These are phyloP conservation scores for Notarius quadriscutis DNA, from an alignment of 2,113 vertebrate genomes.

Conservation along the genomic window DNA sequence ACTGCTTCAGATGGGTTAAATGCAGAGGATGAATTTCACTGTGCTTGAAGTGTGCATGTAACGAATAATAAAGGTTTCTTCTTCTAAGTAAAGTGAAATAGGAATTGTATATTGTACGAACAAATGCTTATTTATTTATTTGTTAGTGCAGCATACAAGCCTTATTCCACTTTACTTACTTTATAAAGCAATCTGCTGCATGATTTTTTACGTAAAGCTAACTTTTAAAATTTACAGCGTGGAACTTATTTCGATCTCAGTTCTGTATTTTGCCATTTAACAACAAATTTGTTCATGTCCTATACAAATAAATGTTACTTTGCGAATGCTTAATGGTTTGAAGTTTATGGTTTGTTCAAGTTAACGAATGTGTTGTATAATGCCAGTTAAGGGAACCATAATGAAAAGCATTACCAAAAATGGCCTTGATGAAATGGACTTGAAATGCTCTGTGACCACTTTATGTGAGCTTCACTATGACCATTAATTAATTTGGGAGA, in stretches of 20 bases:
- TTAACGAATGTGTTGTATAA: background rate
- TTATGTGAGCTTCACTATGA: slow-evolving; percentile 7
- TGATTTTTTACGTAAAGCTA: too few species aligned
- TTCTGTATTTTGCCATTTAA: background rate
- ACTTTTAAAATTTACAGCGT: background rate
- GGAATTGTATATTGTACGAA: too few species aligned
- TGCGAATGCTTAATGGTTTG: background rate
- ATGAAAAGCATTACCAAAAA: background rate
- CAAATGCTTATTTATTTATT: too few species aligned
- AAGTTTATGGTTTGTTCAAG: background rate
- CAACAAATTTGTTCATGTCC: background rate
- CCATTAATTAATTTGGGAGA: slow-evolving; percentile 2
- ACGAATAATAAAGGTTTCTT: too few species aligned
- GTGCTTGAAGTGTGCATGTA: too few species aligned
- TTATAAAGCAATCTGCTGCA: too few species aligned
- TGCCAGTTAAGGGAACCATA: background rate
- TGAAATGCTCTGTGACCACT: background rate
- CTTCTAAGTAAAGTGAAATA: too few species aligned
- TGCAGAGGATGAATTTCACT: too few species aligned
- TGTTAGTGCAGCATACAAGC: too few species aligned
- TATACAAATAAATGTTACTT: background rate
- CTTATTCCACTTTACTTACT: too few species aligned
- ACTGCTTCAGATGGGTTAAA: too few species aligned
- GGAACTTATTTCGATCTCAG: background rate
- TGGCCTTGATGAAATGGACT: background rate